These are phyloP conservation scores for Ricordea florida DNA, from an alignment of 92 coral and sea anemone genomes.

Conservation along the genomic window DNA sequence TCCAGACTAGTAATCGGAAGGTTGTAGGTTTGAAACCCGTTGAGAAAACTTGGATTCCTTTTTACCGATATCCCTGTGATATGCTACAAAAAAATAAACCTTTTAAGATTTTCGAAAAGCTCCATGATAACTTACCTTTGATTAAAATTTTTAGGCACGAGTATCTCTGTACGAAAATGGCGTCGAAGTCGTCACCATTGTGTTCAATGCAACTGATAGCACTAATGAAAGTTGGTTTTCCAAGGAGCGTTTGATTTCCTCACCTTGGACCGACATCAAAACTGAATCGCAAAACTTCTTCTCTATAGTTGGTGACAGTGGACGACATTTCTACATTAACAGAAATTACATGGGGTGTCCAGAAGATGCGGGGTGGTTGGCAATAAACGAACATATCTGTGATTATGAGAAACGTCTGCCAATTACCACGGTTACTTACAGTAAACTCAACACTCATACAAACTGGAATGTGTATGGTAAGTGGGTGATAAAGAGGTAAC, in stretches of 20 bases:
- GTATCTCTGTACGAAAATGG: slow-evolving; percentile 33
- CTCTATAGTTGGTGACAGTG: not conserved
- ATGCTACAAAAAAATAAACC: too few relatives aligned
- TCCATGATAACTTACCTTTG: too few relatives aligned
- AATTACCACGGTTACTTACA: slow-evolving; percentile 11
- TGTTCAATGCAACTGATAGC: slow-evolving; percentile 42
- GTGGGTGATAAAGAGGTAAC: not conserved
- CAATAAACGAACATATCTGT: not conserved
- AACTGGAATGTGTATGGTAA: not conserved
- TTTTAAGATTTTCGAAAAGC: too few relatives aligned
- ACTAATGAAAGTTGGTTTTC: slow-evolving; percentile 53
- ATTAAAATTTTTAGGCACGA: too few relatives aligned
- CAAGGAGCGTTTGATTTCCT: not conserved
- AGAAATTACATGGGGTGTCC: slow-evolving; percentile 25
- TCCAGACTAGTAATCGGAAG: too few relatives aligned
- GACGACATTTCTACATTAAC: slow-evolving; percentile 55
- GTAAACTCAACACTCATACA: not conserved
- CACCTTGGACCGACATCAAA: slow-evolving; percentile 52
- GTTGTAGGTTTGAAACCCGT: too few relatives aligned
- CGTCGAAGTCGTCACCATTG: slow-evolving; percentile 8
- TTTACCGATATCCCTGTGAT: too few relatives aligned
- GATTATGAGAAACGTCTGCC: slow-evolving; percentile 10
- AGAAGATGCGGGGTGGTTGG: slow-evolving; percentile 46
- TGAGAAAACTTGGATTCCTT: too few relatives aligned
- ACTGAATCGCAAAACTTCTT: slow-evolving; percentile 39